Base-by-base conservation (phyloP, 2,113 vertebrate genomes). In the Callospermophilus lateralis region DNA sequence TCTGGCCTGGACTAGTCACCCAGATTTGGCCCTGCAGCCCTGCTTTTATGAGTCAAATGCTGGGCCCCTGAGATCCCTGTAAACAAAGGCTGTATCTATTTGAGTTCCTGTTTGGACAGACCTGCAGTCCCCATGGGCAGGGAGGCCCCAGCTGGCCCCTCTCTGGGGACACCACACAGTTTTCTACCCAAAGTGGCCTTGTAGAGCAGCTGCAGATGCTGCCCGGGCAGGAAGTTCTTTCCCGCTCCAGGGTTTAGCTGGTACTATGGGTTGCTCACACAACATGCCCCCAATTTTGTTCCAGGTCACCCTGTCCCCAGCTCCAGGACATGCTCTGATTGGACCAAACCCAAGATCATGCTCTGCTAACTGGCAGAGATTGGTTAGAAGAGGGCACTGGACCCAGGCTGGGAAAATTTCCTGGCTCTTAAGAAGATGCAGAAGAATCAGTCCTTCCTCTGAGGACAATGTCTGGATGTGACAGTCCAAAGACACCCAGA, bases 51-150 rank as follows among this genome's bases (percentile, higher is more conserved):
- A 3, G n/a, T 1, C 74, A 28, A 37, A 37, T 22, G 28, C 34
- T 32, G 55, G 34, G n/a, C 22, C 74, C 55, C 37, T 53, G 3
- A 0, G 30, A 42, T 26, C n/a, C 77, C 67, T 32, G 37, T 19
- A n/a, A 30, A 1, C 32, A n/a, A n/a, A 28, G 68, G 55, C 10
- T 32, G 20, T 1, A 61, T n/a, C 3, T 6, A 8, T 37, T 39
- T 12, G 2, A 55, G 32, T 20, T 22, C 55, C 67, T 34, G 26
- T 4, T 6, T 26, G 63, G n/a, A 32, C 0, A 0, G 0, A 55
- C 65, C n/a, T 34, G 22, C 2, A 4, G 48, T 42, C 63, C 22
- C 30, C 11, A 30, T 10, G 37, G 0, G 63, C 6, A 4, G 1
- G 4, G 48, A 42, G 17, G 30, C 16, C 19, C n/a, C 6, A 11